These are phyloP conservation scores for Ictalurus punctatus DNA, from an alignment of 2,113 vertebrate genomes.

Conservation along the genomic window DNA sequence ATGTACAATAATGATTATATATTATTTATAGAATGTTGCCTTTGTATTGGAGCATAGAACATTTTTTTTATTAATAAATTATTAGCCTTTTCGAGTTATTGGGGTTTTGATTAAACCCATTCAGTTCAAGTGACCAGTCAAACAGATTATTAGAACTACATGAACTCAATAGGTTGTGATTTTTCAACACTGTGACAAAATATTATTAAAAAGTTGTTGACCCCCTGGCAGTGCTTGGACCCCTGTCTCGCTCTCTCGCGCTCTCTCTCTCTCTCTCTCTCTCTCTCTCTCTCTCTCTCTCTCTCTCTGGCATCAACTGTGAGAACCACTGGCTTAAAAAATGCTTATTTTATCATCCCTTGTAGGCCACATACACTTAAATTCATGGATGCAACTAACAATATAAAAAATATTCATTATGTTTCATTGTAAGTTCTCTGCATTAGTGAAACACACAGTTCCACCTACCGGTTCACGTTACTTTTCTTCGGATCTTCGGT, in stretches of 20 bases:
- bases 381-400: background rate
- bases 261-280: too few species aligned
- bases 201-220: background rate
- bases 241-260: background rate
- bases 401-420: background rate
- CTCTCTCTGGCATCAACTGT: background rate
- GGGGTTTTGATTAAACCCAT: background rate
- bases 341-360: background rate
- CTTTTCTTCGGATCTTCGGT: conserved; percentile 34
- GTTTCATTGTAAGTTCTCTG: background rate
- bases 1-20: too few species aligned
- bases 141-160: background rate
- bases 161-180: background rate
- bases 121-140: background rate
- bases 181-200: background rate
- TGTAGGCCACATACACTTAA: background rate
- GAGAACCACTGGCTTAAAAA: background rate
- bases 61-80: background rate
- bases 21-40: too few species aligned
- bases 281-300: background rate
- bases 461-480: conserved; percentile 9
- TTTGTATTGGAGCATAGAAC: too few species aligned
- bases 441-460: background rate
- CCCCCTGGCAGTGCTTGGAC: background rate
- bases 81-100: background rate